Evolutionary conservation across 2,888 invertebrate species (phyloP), one percentile per base, ranked within the genome.

Genomic region (Horisme vitalbata): DNA sequence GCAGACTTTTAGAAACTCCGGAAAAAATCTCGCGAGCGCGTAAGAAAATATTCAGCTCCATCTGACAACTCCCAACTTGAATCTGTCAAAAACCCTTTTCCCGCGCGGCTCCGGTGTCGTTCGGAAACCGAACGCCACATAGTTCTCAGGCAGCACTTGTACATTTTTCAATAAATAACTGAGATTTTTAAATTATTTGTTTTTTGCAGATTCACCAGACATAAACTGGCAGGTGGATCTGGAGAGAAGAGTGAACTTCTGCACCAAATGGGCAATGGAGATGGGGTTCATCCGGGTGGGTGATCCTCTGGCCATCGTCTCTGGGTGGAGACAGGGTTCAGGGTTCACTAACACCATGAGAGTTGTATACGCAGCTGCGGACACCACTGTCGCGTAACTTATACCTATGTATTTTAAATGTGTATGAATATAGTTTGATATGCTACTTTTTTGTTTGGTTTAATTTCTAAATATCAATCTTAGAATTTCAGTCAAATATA

Each of bases 261-360:
- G 91, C 15, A 83, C 92, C 4, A 91, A 91, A 35, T 92, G 92
- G 74, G 94, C 93, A 3, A 92, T 93, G 71, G 79, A 82, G 6
- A 79, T 85, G 24, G 93, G 93, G 0, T 93, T 94, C 65, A 83
- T 96, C 20, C 85, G 91, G 55, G 84, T 90, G 7, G 94, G 94
- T 0, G 95, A 96, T 66, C 91, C 93, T 0, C 68, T 96, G 3
- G 90, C 96, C 12, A 78, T 94, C 10, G 90, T 96, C 8, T 93
- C 92, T n/a, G 94, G 95, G 0, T 94, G 93, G 91, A 91, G 91
- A 56, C 92, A 92, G 45, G 94, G 93, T 0, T 82, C 92, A 1
- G 94, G 94, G 0, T 93, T 91, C 64, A 93, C 94, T 0, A 95
- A 95, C 68, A 93, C 93, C 0, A 91, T 95, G 87, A 87, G 93